Evolutionary conservation across 2,113 vertebrate genomes (phyloP).

Genomic region (Shinisaurus crocodilurus): DNA sequence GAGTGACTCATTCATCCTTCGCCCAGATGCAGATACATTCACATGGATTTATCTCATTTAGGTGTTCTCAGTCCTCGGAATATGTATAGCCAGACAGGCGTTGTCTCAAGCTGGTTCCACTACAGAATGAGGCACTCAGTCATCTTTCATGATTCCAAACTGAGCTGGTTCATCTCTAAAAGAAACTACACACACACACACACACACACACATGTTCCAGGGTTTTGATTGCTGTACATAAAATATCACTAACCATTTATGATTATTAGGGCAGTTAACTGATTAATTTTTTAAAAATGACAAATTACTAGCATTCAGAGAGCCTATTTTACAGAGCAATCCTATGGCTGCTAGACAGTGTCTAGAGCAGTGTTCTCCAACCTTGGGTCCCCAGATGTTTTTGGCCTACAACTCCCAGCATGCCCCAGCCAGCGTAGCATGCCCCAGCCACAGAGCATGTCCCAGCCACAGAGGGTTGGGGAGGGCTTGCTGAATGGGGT

Average conservation of each 20-base stretch:
- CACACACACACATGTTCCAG: background rate
- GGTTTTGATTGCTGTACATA: background rate
- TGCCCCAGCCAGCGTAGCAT: too few species aligned
- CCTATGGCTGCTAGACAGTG: too few species aligned
- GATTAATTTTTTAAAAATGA: background rate
- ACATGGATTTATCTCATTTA: conserved; percentile 42
- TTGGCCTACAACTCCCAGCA: too few species aligned
- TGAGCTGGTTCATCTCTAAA: background rate
- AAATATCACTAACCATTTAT: background rate
- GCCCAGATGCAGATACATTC: conserved; percentile 23
- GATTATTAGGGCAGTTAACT: conserved; percentile 10
- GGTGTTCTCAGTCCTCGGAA: conserved; percentile 36
- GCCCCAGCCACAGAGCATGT: too few species aligned
- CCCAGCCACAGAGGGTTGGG: too few species aligned
- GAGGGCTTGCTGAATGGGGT: too few species aligned
- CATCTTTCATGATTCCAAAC: background rate
- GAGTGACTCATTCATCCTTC: conserved; percentile 33
- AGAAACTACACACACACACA: background rate
- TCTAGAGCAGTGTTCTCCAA: too few species aligned
- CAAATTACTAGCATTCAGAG: conserved; percentile 1
- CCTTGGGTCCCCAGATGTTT: too few species aligned
- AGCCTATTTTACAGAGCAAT: background rate
- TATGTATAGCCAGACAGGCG: background rate
- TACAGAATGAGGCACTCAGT: background rate
- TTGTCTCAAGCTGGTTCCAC: background rate